Base-by-base conservation (phyloP, 2,113 vertebrate species). In the Todiramphus chloris region DNA sequence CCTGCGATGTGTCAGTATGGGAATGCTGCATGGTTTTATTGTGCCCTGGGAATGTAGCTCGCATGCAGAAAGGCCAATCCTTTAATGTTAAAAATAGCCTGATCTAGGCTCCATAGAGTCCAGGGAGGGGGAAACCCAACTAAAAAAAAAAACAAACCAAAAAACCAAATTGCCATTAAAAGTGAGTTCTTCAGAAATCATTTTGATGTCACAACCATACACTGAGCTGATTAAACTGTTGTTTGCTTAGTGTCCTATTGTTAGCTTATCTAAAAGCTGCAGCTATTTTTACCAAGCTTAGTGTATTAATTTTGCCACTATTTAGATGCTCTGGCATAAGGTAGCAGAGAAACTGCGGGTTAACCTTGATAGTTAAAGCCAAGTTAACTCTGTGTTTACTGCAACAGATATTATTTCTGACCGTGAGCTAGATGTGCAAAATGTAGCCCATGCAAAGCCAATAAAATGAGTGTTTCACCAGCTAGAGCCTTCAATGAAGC, bases 1-100 rank as follows among this genome's bases (percentile, higher is more conserved):
- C 3, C 63, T 8, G 17, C 83, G 86, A 43, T 0, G 1, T 25
- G 63, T 68, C 44, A n/a, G 15, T 39, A 13, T 0, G 0, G 70
- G 53, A 27, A 8, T 2, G 10, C 3, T 1, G 0, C 2, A 23
- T 9, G 14, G 33, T 39, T 85, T 73, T 79, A 16, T 60, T 0
- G 0, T 75, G 50, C 70, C 35, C 60, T 58, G 67, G 55, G 48
- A 70, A 50, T 5, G 13, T 1, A 50, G 30, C 53, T 73, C 12
- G 8, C 3, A 7, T 3, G 8, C 31, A 56, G 62, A 48, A 85
- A 72, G 18, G 27, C 21, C 55, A 11, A 8, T n/a, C 33, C 56
- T 83, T 83, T 33, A 19, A 10, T 19, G 2, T 66, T 67, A n/a
- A 70, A 59, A 81, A 68, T 30, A 56, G 0, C 35, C 39, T 43